phyloP scores from a whole-genome alignment of 2,888 invertebrate genomes.

The Argyra leucocephala region DNA sequence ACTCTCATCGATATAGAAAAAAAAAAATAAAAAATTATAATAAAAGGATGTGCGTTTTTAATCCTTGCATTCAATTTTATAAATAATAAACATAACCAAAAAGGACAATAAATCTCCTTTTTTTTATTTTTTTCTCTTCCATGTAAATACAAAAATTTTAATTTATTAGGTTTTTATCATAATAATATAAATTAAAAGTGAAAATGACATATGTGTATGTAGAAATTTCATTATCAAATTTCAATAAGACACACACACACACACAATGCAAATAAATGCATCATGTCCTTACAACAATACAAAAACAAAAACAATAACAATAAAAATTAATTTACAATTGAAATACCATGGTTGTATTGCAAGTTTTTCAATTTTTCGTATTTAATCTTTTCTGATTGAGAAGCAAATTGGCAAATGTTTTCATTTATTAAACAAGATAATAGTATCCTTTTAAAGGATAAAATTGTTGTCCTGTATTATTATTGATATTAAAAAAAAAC shows the following conservation, averaged over 20 bases:
- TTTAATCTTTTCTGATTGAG: not conserved
- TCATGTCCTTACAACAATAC: not conserved
- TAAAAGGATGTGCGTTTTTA: not conserved
- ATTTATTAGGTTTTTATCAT: slow-evolving; percentile 3
- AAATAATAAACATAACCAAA: not conserved
- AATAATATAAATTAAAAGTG: not conserved
- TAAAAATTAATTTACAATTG: too few relatives aligned
- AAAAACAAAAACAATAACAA: not conserved
- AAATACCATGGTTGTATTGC: not conserved
- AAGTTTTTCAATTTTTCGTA: not conserved
- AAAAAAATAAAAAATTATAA: not conserved
- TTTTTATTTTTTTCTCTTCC: too few relatives aligned
- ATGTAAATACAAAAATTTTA: not conserved
- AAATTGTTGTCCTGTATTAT: too few relatives aligned
- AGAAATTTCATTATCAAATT: too few relatives aligned
- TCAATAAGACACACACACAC: too few relatives aligned
- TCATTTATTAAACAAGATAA: too few relatives aligned
- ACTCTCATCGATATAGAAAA: not conserved
- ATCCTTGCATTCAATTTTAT: not conserved
- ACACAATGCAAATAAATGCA: not conserved
- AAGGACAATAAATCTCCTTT: not conserved
- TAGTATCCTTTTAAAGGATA: too few relatives aligned
- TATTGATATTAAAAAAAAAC: not conserved
- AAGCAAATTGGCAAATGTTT: too few relatives aligned
- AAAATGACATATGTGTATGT: not conserved